Evolutionary conservation across 1,140 invertebrate species (phyloP), one percentile per base, ranked within the genome.

Genomic region (Aethina tumida): DNA sequence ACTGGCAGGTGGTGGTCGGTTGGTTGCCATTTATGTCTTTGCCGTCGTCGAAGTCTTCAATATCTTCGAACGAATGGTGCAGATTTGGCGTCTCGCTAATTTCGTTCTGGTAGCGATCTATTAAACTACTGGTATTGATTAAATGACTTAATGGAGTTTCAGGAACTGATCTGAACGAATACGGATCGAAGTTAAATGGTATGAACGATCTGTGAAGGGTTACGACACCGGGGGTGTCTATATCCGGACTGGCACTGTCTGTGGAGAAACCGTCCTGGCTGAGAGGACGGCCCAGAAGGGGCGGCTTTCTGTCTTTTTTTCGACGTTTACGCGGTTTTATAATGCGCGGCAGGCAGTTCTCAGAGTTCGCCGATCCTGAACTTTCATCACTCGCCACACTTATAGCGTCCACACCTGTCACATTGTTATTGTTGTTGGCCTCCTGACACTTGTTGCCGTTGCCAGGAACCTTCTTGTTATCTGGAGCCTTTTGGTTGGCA

Each of bases 261-360:
- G 61, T 50, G 51, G 59, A 56, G 61, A 66, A 39, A 50, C 56
- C 27, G 63, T 60, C 28, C 52, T 53, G 46, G 56, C 49, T 50
- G 52, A 55, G 44, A 62, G 58, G 5, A 35, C 32, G 45, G 38
- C 49, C 47, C 49, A 41, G 43, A 35, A 34, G 36, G 4, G 59
- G 65, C 13, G 79, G 78, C 57, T 87, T 87, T 34, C 84, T 69
- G 52, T 89, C 86, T 62, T 90, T 90, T 74, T 91, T 92, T 52
- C 85, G 74, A 12, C 87, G 71, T 58, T 92, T 92, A 7, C 86
- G 65, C 0, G 85, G 86, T 59, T 91, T 92, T 52, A 90, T 90
- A 32, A 90, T 87, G 27, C 86, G 69, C 14, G 86, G 87, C 48
- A 90, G 59, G 60, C 80, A 83, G 36, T 77, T 82, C 49, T 87